Base-by-base conservation (phyloP, 2,797 vertebrate species). In the Scyliorhinus canicula region DNA sequence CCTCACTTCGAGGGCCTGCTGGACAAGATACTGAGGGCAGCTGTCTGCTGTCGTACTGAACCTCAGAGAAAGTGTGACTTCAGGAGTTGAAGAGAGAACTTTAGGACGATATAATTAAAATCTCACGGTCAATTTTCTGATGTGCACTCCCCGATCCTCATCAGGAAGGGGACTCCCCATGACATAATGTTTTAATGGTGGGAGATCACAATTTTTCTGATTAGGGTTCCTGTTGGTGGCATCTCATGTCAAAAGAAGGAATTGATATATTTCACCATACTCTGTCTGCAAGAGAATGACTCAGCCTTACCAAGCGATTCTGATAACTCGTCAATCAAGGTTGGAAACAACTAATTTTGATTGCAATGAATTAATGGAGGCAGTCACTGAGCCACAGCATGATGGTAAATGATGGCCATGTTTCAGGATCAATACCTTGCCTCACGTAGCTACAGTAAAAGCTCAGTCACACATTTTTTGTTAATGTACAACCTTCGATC, bases 371-470 rank as follows among this genome's bases (percentile, higher is more conserved):
- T 57, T n/a, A 35, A 88, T 55, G 21, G 57, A 12, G 21, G n/a
- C 47, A 44, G 57, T 44, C 88, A 63, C 19, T 44, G 35, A 90
- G 21, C 35, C 55, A 57, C 16, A 60, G 86, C 31, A 24, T 90
- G 35, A 44, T 65, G 21, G 9, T 12, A 65, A 65, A 65, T 52
- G 88, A 28, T 44, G 0, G n/a, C 4, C 60, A 28, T 91, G 63
- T 44, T 91, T 28, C 88, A 91, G 88, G 57, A 91, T 88, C 88
- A 91, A 91, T 91, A 4, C 57, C n/a, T 91, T n/a, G n/a, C n/a
- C 21, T 63, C 88, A 91, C n/a, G 60, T 65, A 44, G 2, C 12
- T 91, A 65, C n/a, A 91, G 21, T 82, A 44, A 44, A 65, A 26
- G n/a, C 21, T 65, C n/a, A 91, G 40, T 91, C n/a, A 44, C 52